Conservation (phyloP, 2,888 invertebrate genomes). For the Girardia tigrina region DNA sequence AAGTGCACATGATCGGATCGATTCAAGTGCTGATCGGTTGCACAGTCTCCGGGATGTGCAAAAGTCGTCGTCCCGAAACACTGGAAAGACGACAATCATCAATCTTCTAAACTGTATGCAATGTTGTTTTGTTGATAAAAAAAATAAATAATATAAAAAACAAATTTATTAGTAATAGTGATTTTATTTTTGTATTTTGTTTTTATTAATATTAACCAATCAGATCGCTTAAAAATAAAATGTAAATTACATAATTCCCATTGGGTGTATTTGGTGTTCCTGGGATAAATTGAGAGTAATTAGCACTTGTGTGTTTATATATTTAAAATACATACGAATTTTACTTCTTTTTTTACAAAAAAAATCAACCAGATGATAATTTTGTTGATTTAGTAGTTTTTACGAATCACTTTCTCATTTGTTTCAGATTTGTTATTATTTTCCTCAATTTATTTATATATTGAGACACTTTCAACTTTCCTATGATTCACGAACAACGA, state of each 20-base stretch:
- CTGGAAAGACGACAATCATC: too few species aligned
- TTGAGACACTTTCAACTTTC: too few species aligned
- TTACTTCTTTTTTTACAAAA: background rate
- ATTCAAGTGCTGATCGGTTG: too few species aligned
- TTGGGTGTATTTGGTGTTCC: conserved; percentile 9
- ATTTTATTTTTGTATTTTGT: too few species aligned
- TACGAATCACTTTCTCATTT: background rate
- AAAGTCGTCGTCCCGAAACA: too few species aligned
- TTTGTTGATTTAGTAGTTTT: background rate
- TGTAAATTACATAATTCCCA: conserved; percentile 8
- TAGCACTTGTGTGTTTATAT: background rate
- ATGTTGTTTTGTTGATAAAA: too few species aligned
- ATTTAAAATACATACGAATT: background rate
- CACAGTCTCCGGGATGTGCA: too few species aligned
- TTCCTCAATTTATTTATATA: background rate
- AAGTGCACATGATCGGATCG: too few species aligned
- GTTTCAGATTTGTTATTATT: background rate
- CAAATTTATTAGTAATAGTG: too few species aligned
- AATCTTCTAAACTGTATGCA: too few species aligned
- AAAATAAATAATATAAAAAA: too few species aligned
- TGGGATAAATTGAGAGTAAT: conserved; percentile 6
- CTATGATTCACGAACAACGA: background rate
- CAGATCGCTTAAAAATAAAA: background rate
- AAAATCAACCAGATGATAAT: conserved; percentile 19
- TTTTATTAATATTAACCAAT: conserved; percentile 26